Evolutionary conservation across 2,113 vertebrate genomes (phyloP), one percentile per base, ranked within the genome.

Genomic region (Periophthalmus modestus): DNA sequence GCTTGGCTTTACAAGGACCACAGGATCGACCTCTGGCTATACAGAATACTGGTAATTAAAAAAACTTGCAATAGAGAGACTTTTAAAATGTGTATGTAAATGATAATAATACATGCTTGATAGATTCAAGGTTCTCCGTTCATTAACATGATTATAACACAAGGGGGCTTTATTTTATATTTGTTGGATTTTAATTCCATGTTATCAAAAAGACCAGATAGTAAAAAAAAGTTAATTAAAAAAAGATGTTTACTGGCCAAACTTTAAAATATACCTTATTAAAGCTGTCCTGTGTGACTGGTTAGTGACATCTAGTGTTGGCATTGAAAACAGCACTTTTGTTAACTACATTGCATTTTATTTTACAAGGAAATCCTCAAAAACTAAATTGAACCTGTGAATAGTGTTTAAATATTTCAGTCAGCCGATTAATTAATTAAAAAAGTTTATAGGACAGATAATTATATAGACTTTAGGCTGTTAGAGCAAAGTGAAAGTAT

Each of bases 21-120:
- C 80, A 91, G 39, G 43, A 55, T 14, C 52, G 94, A 95, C 13
- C 88, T 95, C 50, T 95, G 94, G 94, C 86, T 95, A 69, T 82
- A 92, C 80, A 88, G 92, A 19, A 74, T 95, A 79, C 85, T 95
- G 78, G 95, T 96, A 88, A 87, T n/a, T n/a, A 74, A 68, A 2
- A 46, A 16, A 68, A 55, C 16, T 63, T 39, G 14, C 47, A n/a
- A 54, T 28, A 16, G 5, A 50, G 73, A 72, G 13, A 48, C 52
- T 72, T 54, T 28, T 77, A 73, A 88, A 82, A 62, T 13, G 28
- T 23, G 23, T 13, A 7, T 46, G 36, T 73, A 7, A 33, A 43
- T 36, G n/a, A 19, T 34, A 62, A 34, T 65, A 65, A n/a, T 6
- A 28, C 58, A 15, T 28, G 21, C n/a, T 23, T 16, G n/a, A 16